Conservation (phyloP, 2,888 invertebrate genomes). For the Aradus depressus region DNA sequence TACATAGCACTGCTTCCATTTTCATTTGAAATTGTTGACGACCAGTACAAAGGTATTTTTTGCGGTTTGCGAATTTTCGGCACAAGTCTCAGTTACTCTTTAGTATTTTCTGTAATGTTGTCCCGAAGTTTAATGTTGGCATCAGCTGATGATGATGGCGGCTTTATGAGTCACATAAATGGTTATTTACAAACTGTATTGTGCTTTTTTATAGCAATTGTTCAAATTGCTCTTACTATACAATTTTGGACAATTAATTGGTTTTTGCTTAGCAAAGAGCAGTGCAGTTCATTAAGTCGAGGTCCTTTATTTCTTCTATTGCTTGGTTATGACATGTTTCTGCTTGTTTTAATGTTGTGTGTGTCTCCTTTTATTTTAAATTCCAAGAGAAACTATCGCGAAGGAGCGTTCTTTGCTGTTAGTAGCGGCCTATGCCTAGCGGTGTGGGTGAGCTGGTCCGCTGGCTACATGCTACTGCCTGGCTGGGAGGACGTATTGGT, state of each 20-base stretch:
- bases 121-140: constrained; percentile 53
- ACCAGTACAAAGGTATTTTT: constrained; percentile 34
- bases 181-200: constrained; percentile 56
- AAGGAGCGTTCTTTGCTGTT: constrained; percentile 44
- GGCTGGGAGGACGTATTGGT: constrained; percentile 43
- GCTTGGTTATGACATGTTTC: constrained; percentile 49
- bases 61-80: constrained; percentile 48
- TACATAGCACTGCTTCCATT: constrained; percentile 39
- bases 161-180: constrained; percentile 56
- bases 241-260: constrained; percentile 36
- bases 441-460: constrained; percentile 51
- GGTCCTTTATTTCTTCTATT: constrained; percentile 42
- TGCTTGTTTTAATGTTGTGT: constrained; percentile 46
- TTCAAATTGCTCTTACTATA: constrained; percentile 41
- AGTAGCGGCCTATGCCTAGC: constrained; percentile 44
- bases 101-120: constrained; percentile 51
- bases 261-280: constrained; percentile 42
- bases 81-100: constrained; percentile 48
- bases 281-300: constrained; percentile 41
- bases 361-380: constrained; percentile 50
- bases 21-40: constrained; percentile 36
- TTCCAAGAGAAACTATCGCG: constrained; percentile 55
- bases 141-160: constrained; percentile 50
- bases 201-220: constrained; percentile 50
- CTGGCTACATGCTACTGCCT: constrained; percentile 40